phyloP scores from a whole-genome alignment of 2,888 invertebrate genomes.

The Lasioglossum pauxillum region DNA sequence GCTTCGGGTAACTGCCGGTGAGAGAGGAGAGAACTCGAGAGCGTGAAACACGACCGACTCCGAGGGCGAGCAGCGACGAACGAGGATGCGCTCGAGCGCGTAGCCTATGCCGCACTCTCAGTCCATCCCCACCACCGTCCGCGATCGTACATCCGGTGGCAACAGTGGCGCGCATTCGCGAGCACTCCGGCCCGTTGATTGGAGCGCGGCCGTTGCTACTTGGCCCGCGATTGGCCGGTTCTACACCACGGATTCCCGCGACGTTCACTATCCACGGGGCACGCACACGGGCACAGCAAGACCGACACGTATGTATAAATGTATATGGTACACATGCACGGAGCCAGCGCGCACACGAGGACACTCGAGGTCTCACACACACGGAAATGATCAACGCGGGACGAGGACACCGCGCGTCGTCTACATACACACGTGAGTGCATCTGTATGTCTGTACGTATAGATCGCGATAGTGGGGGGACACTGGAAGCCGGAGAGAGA shows the following conservation, averaged over 20 bases:
- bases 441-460: background rate
- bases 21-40: slow-evolving; percentile 60
- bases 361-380: slow-evolving; percentile 42
- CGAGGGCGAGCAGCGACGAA: slow-evolving; percentile 81
- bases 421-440: background rate
- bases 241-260: slow-evolving; percentile 63
- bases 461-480: background rate
- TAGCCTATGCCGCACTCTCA: slow-evolving; percentile 80
- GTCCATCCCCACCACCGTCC: slow-evolving; percentile 74
- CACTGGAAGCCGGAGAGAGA: background rate
- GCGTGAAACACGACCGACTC: slow-evolving; percentile 79
- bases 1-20: slow-evolving; percentile 35
- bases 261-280: slow-evolving; percentile 58
- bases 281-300: slow-evolving; percentile 28
- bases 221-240: slow-evolving; percentile 62
- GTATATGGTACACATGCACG: background rate
- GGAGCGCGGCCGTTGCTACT: slow-evolving; percentile 62
- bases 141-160: slow-evolving; percentile 70
- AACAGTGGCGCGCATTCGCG: slow-evolving; percentile 75
- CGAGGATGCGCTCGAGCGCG: slow-evolving; percentile 80
- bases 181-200: slow-evolving; percentile 58
- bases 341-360: slow-evolving; percentile 43
- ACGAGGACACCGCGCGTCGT: slow-evolving; percentile 34
- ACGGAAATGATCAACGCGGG: slow-evolving; percentile 16
- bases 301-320: slow-evolving; percentile 16